Base-by-base conservation (phyloP, 2,888 invertebrate species). In the Synergus laeviventris region DNA sequence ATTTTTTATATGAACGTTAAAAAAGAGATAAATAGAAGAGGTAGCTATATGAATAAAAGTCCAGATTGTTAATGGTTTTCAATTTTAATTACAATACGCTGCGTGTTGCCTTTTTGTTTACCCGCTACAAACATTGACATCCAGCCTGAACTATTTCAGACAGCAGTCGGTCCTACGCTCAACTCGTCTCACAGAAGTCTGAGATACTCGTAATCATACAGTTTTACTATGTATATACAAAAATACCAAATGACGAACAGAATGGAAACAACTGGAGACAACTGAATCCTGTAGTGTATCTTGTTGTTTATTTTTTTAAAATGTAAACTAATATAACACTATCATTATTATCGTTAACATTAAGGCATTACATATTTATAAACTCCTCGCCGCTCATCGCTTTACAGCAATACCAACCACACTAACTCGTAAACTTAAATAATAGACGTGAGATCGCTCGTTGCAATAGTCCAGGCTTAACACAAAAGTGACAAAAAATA, bases 311-410 rank as follows among this genome's bases (percentile, higher is more conserved):
- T 42, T 49, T 70, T 39, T 70, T 49, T 70, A 54, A 49, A 70
- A 56, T 83, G 80, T 85, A 81, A 86, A 86, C 86, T 89, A 87
- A 88, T 87, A 86, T 86, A 89, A 87, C 86, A 86, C 89, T 90
- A 84, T 86, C 85, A 86, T 89, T 89, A 89, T 89, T 89, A 89
- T 89, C 88, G 85, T 89, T 88, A 90, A 90, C 89, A 88, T 90
- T 91, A 90, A 90, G 90, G 90, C 90, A 90, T 89, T 90, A 90
- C 87, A 90, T 90, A 89, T 89, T 89, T 88, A 89, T 89, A 87
- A 89, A 86, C 86, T 87, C 87, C 86, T 85, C 85, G 82, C 84
- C 85, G 84, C 85, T 86, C 87, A 86, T 87, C 87, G 85, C 86
- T 88, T 86, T 87, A 87, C 88, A 88, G 87, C 87, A 88, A 87